Evolutionary conservation across 2,797 vertebrate species (phyloP).

Genomic region (Luscinia luscinia): DNA sequence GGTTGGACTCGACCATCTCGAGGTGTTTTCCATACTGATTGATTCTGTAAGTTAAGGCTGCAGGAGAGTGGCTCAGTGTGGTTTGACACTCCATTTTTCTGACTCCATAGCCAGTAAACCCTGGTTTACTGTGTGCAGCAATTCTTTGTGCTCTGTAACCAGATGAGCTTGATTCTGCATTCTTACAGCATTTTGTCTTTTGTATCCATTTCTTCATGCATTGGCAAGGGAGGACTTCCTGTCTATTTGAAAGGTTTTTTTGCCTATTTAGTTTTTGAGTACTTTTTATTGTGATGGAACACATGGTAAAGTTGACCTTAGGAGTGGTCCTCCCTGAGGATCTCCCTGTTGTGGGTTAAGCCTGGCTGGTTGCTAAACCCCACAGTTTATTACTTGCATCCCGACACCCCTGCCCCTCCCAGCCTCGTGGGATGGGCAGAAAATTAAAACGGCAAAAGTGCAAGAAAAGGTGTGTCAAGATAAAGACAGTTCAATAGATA

Average conservation of each 20-base stretch:
- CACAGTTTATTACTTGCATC: neutral
- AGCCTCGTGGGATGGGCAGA: neutral
- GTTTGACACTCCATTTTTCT: fast-evolving
- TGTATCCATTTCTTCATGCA: fast-evolving
- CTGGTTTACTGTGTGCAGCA: neutral
- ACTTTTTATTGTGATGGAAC: neutral
- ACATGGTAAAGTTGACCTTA: neutral
- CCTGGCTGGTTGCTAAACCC: neutral
- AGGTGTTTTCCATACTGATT: neutral
- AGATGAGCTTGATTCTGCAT: neutral
- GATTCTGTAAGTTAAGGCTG: neutral
- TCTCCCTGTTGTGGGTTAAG: neutral
- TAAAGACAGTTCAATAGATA: neutral
- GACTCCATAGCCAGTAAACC: neutral
- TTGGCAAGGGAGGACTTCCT: neutral
- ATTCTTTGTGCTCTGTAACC: fast-evolving
- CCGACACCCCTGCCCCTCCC: fast-evolving
- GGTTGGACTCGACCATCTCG: neutral
- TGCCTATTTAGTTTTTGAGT: neutral
- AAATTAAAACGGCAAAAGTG: neutral
- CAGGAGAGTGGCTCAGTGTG: neutral
- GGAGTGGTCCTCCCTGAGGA: neutral
- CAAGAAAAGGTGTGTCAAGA: neutral
- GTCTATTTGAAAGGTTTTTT: fast-evolving
- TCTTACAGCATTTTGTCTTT: neutral